These are phyloP conservation scores for Megathymus violae DNA, from an alignment of 1,140 invertebrate species.

Conservation along the genomic window DNA sequence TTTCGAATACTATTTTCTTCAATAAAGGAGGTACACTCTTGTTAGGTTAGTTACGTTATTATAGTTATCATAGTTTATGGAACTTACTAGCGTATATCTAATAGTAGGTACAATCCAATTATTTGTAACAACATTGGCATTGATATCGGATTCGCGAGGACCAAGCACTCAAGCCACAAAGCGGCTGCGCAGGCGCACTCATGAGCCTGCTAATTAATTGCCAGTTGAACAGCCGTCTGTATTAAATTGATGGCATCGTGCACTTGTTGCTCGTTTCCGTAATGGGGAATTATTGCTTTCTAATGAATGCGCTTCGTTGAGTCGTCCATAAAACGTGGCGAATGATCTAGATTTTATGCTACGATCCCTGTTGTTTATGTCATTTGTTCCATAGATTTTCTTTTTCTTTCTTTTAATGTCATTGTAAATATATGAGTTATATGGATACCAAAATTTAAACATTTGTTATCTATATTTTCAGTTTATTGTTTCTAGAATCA, in stretches of 20 bases:
- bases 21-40: too few relatives aligned
- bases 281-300: slow-evolving; percentile 36
- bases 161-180: neutral
- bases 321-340: slow-evolving; percentile 16
- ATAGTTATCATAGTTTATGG: too few relatives aligned
- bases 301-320: slow-evolving; percentile 28
- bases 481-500: too few relatives aligned
- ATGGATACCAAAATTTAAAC: too few relatives aligned
- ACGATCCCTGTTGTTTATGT: neutral
- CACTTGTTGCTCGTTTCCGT: slow-evolving; percentile 32
- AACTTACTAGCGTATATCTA: too few relatives aligned
- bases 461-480: too few relatives aligned
- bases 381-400: neutral
- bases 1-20: too few relatives aligned
- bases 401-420: too few relatives aligned
- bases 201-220: slow-evolving; percentile 34
- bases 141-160: slow-evolving; percentile 9
- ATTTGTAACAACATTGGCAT: too few relatives aligned
- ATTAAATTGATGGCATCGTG: slow-evolving; percentile 30
- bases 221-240: slow-evolving; percentile 38
- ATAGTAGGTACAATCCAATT: too few relatives aligned
- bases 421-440: too few relatives aligned
- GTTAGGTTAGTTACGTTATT: too few relatives aligned
- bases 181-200: slow-evolving; percentile 25
- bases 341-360: slow-evolving; percentile 14